These are phyloP conservation scores for Amphiprion percula DNA, from an alignment of 2,113 vertebrate genomes.

Conservation along the genomic window DNA sequence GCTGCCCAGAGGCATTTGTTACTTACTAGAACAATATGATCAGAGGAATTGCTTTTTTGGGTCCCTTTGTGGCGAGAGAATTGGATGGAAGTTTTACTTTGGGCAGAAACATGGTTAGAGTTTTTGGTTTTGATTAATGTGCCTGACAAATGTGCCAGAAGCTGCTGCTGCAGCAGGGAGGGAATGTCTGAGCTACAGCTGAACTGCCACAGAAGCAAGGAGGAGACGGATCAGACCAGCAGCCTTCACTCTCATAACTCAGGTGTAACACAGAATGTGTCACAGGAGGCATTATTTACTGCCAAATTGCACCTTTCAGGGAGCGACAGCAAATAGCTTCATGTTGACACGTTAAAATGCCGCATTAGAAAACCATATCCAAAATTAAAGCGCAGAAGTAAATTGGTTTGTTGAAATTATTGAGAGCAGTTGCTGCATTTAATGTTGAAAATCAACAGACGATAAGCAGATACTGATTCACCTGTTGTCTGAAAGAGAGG, in stretches of 20 bases:
- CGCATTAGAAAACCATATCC: neutral
- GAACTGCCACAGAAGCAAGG: slow-evolving; percentile 25
- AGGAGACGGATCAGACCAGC: slow-evolving; percentile 16
- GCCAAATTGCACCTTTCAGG: slow-evolving; percentile 1
- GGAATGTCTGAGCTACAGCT: slow-evolving; percentile 14
- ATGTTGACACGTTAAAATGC: slow-evolving; percentile 8
- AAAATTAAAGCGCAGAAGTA: too few species aligned
- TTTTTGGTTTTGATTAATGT: slow-evolving; percentile 62
- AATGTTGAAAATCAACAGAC: too few species aligned
- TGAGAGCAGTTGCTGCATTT: too few species aligned
- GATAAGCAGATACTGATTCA: too few species aligned
- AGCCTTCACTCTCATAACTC: slow-evolving; percentile 28
- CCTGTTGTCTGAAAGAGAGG: too few species aligned
- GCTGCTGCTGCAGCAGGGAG: neutral
- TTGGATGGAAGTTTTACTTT: slow-evolving; percentile 33
- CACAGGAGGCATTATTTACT: slow-evolving; percentile 9
- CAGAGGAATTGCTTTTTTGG: slow-evolving; percentile 39
- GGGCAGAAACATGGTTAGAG: neutral
- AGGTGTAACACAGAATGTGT: slow-evolving; percentile 25
- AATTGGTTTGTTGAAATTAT: too few species aligned
- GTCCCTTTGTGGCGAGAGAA: slow-evolving; percentile 19
- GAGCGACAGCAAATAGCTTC: neutral
- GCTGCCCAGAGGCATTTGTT: slow-evolving; percentile 42
- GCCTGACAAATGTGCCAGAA: neutral
- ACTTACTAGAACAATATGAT: slow-evolving; percentile 22